Evolutionary conservation across 2,797 vertebrate species (phyloP).

Genomic region (Tokudaia tokunoshimensis): DNA sequence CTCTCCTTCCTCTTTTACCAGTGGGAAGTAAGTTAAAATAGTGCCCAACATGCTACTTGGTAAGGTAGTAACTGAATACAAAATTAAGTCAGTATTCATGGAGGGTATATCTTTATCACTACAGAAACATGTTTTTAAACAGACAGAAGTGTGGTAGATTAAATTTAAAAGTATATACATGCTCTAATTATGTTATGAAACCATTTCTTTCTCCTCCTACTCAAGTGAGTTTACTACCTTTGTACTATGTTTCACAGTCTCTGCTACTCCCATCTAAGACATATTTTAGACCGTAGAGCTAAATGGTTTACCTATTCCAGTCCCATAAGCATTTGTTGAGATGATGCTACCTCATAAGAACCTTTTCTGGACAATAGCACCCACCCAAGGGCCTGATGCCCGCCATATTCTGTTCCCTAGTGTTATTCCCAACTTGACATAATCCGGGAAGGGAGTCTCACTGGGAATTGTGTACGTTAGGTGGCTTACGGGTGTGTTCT

Average conservation of each 20-base stretch:
- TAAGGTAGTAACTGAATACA: conserved; percentile 5
- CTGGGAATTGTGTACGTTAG: not conserved
- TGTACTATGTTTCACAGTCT: not conserved
- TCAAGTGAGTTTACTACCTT: not conserved
- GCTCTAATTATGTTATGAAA: not conserved
- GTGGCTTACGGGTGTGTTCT: not conserved
- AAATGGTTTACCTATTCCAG: not conserved
- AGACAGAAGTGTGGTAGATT: conserved; percentile 34
- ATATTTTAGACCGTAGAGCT: not conserved
- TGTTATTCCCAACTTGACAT: not conserved
- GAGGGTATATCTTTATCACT: not conserved
- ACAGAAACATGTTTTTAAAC: conserved; percentile 30
- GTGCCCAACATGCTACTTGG: not conserved
- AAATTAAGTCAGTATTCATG: not conserved
- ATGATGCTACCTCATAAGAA: not conserved
- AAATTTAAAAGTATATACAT: conserved; percentile 9
- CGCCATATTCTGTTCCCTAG: not conserved
- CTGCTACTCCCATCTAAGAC: not conserved
- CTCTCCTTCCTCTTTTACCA: not conserved
- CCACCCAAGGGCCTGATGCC: not conserved
- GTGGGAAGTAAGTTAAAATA: conserved; percentile 28
- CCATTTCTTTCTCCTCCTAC: not conserved
- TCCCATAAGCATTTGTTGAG: not conserved
- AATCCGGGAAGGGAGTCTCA: not conserved
- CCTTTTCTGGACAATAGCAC: not conserved